Evolutionary conservation across 1,140 invertebrate species (phyloP).

Genomic region (Ceratitis capitata): DNA sequence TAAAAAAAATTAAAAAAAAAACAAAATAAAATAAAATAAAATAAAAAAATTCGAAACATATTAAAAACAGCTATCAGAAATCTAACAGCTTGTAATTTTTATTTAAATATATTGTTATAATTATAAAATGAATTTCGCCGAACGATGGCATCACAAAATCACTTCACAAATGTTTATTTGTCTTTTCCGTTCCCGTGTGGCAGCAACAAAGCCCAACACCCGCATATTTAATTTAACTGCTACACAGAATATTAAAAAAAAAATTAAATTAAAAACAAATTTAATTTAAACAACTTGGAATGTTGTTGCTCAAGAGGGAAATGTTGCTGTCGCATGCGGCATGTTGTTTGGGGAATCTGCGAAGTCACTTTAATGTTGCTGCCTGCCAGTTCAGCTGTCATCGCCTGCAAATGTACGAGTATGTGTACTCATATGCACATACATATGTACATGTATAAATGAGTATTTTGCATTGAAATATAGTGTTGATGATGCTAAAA

Average conservation of each 20-base stretch:
- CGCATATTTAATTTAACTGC: neutral
- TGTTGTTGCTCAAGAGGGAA: neutral
- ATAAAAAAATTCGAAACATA: no score
- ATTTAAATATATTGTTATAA: no score
- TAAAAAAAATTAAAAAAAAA: no score
- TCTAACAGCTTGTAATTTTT: no score
- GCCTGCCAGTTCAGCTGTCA: conserved; percentile 15
- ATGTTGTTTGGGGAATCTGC: neutral
- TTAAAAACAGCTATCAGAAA: no score
- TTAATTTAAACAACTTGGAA: neutral
- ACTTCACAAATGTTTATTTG: no score
- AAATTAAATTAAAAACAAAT: neutral
- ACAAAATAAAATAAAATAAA: no score
- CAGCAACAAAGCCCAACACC: neutral
- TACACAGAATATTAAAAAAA: neutral
- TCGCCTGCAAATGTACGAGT: neutral
- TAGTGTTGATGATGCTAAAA: no score
- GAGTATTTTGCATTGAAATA: neutral
- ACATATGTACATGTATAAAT: neutral
- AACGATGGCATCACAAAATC: no score
- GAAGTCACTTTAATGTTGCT: conserved; percentile 19
- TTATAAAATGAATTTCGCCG: no score
- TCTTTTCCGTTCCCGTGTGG: neutral
- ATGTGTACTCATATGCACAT: neutral
- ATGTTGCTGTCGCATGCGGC: neutral